Evolutionary conservation across 2,888 invertebrate genomes (phyloP).

Genomic region (Caenorhabditis auriculariae): DNA sequence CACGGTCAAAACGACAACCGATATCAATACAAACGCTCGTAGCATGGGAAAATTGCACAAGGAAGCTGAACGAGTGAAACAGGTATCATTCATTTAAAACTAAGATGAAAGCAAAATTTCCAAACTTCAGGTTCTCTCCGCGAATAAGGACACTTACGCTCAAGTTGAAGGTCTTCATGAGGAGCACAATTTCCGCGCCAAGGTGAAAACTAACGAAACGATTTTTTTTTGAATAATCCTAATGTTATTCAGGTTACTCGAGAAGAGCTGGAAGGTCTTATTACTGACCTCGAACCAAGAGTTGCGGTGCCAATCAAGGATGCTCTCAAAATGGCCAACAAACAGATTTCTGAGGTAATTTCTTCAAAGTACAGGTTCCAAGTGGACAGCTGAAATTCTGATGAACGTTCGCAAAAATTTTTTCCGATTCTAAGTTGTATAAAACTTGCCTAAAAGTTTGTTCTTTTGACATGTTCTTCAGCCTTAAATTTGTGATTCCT

Average conservation of each 20-base stretch:
- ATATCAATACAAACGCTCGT: constrained; percentile 72
- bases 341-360: constrained; percentile 62
- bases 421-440: too few species aligned
- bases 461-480: too few species aligned
- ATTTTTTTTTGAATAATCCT: background rate
- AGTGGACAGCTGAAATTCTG: too few species aligned
- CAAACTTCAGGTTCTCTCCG: constrained; percentile 81
- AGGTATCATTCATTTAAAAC: constrained; percentile 66
- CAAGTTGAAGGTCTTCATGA: constrained; percentile 91
- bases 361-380: too few species aligned
- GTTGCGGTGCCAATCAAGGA: constrained; percentile 79
- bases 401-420: too few species aligned
- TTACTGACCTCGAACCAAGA: constrained; percentile 78
- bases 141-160: constrained; percentile 88
- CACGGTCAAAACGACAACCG: constrained; percentile 37
- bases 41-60: constrained; percentile 93
- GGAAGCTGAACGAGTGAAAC: constrained; percentile 94
- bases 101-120: too few species aligned
- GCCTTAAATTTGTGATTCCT: background rate
- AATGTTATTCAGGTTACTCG: constrained; percentile 72
- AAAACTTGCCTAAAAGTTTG: too few species aligned
- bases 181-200: constrained; percentile 81
- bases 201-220: constrained; percentile 17
- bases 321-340: constrained; percentile 78
- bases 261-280: constrained; percentile 81